Base-by-base conservation (phyloP, 2,113 vertebrate species). In the Psilopogon haemacephalus region DNA sequence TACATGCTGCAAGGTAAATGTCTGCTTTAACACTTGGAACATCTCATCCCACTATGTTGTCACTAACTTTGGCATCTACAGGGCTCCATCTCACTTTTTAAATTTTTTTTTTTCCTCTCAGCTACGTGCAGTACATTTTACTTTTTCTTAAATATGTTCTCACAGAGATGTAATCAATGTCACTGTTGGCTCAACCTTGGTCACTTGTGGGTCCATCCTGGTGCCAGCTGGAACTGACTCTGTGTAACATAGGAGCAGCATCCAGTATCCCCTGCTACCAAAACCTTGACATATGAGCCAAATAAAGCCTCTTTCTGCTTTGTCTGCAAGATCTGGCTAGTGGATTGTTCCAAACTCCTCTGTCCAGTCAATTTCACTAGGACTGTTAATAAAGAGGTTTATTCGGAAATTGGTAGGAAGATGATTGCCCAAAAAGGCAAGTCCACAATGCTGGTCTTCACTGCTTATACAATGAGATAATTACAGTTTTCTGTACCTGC, bases 181-280 rank as follows among this genome's bases (percentile, higher is more conserved):
- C 24, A 63, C 15, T n/a, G 12, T 1, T 10, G 33, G 2, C 9
- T 77, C 24, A 84, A 20, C 12, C 24, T 3, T 69, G 50, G 9
- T 5, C 56, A 65, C 3, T 23, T 23, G 8, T 1, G 2, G 7
- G 2, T 52, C 28, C 7, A 1, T 33, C 44, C 35, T 56, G n/a
- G 10, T 77, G 8, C 7, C 63, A 69, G 9, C 11, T 35, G 20
- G 24, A 48, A 54, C 2, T 48, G 27, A 0, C 4, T 46, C 11
- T 69, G 18, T 60, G 21, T 19, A 69, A 10, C 48, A 52, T 2
- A 7, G 15, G 12, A 35, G 3, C 2, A 83, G 12, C 12, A 85
- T 60, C 59, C 85, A 11, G 5, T 52, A 21, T 52, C 40, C 8
- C 12, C 23, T 42, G 28, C 14, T 33, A 37, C 38, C 9, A 55